Percentiles rank a stretch among this genome's conserved stretches.
These are phyloP conservation scores for Mesembrinibis cayennensis DNA, from an alignment of 2,113 vertebrate genomes.

Conservation along the genomic window DNA sequence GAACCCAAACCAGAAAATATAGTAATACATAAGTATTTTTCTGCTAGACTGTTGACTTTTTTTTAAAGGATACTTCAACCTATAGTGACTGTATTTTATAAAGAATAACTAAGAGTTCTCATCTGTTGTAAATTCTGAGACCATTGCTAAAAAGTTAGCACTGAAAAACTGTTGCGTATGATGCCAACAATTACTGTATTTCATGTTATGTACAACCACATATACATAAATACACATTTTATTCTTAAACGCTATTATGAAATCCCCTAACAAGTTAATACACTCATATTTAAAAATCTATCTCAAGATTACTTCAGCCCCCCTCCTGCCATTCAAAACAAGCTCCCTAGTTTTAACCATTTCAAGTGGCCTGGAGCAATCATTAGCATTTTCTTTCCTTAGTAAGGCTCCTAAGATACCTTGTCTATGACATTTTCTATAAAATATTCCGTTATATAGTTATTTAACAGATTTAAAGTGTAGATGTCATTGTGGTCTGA, in stretches of 20 bases:
- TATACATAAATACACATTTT: background rate
- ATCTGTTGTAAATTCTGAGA: constrained; percentile 4
- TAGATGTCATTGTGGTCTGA: constrained; percentile 77
- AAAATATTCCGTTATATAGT: constrained; percentile 66
- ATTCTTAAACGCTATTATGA: background rate
- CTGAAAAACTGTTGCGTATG: constrained; percentile 5
- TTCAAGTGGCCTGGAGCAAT: constrained; percentile 47
- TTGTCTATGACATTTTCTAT: constrained; percentile 34
- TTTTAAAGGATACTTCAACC: background rate
- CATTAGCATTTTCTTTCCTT: constrained; percentile 23
- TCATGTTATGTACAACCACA: background rate
- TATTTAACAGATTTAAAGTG: constrained; percentile 84
- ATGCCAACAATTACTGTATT: background rate
- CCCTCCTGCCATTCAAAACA: constrained; percentile 3
- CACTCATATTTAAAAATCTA: background rate
- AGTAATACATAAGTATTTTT: background rate
- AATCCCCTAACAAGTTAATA: background rate
- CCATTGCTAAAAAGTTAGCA: background rate
- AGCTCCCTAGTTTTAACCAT: constrained; percentile 4
- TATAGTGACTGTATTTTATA: background rate
- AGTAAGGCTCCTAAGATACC: constrained; percentile 2
- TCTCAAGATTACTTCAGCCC: background rate
- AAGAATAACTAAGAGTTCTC: background rate
- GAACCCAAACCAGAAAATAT: background rate
- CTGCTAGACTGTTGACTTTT: background rate